Percentiles rank a stretch among this genome's conserved stretches.
These are phyloP conservation scores for Leuciscus idus DNA, from an alignment of 2,113 vertebrate genomes.

Conservation along the genomic window DNA sequence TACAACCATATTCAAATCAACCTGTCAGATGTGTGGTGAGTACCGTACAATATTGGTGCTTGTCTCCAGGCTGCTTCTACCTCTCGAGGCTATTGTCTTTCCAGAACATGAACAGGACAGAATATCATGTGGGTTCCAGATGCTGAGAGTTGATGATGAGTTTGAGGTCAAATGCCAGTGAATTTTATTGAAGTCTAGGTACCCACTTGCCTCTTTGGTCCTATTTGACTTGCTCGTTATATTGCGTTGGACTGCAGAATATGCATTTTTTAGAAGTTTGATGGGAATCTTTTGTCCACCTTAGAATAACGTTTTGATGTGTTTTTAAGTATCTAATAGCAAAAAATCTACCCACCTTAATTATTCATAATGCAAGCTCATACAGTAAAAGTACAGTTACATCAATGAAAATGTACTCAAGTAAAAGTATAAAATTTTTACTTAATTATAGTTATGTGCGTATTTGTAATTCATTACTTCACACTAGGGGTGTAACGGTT, in stretches of 20 bases:
- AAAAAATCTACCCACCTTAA: background rate
- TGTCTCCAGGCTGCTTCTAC: slow-evolving; percentile 17
- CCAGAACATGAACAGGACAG: background rate
- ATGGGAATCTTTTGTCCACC: background rate
- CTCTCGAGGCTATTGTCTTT: background rate
- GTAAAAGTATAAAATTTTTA: no score
- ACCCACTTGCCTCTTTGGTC: background rate
- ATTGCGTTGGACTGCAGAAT: background rate
- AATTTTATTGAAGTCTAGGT: slow-evolving; percentile 18
- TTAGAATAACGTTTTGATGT: background rate
- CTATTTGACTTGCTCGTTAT: background rate
- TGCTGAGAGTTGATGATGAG: slow-evolving; percentile 28
- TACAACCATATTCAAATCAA: slow-evolving; percentile 2
- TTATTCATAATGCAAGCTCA: slow-evolving; percentile 8
- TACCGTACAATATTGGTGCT: background rate
- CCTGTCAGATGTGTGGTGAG: slow-evolving; percentile 8
- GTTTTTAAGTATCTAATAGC: background rate
- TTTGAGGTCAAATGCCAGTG: background rate
- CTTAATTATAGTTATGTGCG: no score
- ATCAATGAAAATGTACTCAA: no score
- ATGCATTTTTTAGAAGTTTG: background rate
- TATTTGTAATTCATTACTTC: no score
- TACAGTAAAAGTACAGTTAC: no score
- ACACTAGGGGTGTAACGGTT: no score
- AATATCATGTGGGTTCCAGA: slow-evolving; percentile 1